A percentile compares a stretch with the other conserved stretches of the same genome.
Evolutionary conservation across 2,113 vertebrate species (phyloP).

Genomic region (Cavia porcellus): DNA sequence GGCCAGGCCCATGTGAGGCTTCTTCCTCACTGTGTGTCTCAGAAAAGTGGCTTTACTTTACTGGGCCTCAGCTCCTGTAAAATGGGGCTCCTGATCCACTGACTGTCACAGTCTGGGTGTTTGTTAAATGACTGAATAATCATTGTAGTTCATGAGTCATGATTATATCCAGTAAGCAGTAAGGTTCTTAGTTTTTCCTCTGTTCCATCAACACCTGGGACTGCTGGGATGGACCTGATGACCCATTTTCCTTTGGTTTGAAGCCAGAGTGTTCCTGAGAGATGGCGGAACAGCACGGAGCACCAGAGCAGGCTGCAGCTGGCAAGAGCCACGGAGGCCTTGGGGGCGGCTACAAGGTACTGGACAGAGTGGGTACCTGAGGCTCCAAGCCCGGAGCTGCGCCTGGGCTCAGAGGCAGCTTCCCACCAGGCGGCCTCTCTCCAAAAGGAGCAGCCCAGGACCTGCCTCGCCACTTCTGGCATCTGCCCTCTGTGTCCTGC

Average conservation of each 20-base stretch:
- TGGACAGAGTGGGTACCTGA: accelerated
- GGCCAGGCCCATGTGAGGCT: not conserved
- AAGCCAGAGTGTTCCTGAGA: conserved; percentile 64
- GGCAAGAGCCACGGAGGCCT: conserved; percentile 91
- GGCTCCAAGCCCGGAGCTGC: not conserved
- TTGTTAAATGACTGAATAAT: conserved; percentile 35
- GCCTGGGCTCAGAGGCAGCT: not conserved
- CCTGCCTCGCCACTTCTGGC: accelerated
- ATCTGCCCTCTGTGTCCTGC: no score
- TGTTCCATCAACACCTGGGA: not conserved
- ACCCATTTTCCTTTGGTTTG: not conserved
- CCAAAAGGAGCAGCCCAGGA: accelerated
- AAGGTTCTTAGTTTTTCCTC: not conserved
- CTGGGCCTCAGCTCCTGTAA: not conserved
- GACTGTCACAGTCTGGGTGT: not conserved
- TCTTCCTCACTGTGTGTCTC: not conserved
- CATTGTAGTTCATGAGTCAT: accelerated
- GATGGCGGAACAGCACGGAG: conserved; percentile 92
- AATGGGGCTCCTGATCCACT: not conserved
- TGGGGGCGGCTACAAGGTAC: conserved; percentile 93
- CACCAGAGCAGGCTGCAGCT: conserved; percentile 91
- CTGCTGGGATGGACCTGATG: accelerated
- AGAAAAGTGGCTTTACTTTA: not conserved
- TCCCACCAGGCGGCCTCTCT: not conserved
- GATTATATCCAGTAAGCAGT: not conserved